A percentile compares a stretch with the other conserved stretches of the same genome.
phyloP scores from a whole-genome alignment of 1,140 invertebrate species.

The Tetramorium simillimum region DNA sequence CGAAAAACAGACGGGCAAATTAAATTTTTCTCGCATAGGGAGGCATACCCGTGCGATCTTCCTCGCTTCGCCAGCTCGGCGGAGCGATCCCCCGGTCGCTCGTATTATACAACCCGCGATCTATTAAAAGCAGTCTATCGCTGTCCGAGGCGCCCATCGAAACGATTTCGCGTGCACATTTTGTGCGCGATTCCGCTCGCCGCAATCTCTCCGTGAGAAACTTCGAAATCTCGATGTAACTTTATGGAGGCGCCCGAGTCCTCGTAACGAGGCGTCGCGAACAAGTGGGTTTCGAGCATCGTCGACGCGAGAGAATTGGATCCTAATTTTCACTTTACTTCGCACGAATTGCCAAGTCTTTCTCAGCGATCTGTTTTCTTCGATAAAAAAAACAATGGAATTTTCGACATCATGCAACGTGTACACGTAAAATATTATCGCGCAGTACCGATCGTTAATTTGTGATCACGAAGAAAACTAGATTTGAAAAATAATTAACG shows the following conservation, averaged over 20 bases:
- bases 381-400: background rate
- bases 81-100: background rate
- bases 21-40: constrained; percentile 35
- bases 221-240: constrained; percentile 47
- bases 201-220: constrained; percentile 26
- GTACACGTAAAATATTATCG: background rate
- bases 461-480: background rate
- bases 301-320: constrained; percentile 34
- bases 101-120: background rate
- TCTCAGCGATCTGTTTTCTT: constrained; percentile 13
- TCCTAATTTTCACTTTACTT: constrained; percentile 50
- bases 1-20: constrained; percentile 57
- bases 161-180: constrained; percentile 22
- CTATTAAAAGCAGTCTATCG: constrained; percentile 38
- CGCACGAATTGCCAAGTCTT: constrained; percentile 2
- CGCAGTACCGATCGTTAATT: background rate
- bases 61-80: background rate
- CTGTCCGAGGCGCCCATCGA: constrained; percentile 1
- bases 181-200: background rate
- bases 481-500: background rate
- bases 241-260: constrained; percentile 22
- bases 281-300: background rate
- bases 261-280: background rate
- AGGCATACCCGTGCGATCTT: constrained; percentile 27
- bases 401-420: background rate